These are phyloP conservation scores for Chlamydotis undulata DNA, from an alignment of 2,113 vertebrate genomes.

Conservation along the genomic window DNA sequence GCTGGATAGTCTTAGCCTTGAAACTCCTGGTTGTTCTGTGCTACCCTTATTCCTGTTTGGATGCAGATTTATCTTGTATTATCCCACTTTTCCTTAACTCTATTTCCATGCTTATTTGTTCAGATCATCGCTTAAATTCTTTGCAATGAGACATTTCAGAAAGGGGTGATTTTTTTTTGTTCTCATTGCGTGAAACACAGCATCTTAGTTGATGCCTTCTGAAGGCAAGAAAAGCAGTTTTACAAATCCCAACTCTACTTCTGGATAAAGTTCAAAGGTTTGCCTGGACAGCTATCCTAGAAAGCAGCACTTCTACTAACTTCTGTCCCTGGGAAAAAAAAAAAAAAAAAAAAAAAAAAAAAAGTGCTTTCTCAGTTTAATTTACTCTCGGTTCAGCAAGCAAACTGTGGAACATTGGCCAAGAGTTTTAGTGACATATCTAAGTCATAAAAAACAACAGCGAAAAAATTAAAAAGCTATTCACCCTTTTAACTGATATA, in stretches of 20 bases:
- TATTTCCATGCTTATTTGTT: neutral
- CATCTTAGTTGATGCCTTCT: neutral
- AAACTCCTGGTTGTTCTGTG: neutral
- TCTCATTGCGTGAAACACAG: neutral
- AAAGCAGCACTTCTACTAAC: neutral
- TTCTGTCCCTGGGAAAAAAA: neutral
- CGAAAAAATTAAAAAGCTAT: neutral
- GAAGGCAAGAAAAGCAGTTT: neutral
- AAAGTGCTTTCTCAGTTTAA: slow-evolving; percentile 3
- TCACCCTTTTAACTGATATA: neutral
- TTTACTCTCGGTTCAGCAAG: neutral
- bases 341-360: neutral
- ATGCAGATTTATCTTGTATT: neutral
- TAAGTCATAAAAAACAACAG: neutral
- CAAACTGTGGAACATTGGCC: slow-evolving; percentile 1
- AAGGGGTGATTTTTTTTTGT: neutral
- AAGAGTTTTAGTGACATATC: slow-evolving; percentile 27
- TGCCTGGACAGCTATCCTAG: neutral
- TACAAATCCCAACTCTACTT: neutral
- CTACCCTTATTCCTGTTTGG: neutral
- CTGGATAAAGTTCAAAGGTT: neutral
- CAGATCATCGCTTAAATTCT: neutral
- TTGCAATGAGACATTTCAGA: neutral
- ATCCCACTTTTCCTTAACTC: neutral
- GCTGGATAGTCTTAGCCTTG: neutral